Evolutionary conservation across 2,888 invertebrate genomes (phyloP).

Genomic region (Mesorhabditis spiculigera): DNA sequence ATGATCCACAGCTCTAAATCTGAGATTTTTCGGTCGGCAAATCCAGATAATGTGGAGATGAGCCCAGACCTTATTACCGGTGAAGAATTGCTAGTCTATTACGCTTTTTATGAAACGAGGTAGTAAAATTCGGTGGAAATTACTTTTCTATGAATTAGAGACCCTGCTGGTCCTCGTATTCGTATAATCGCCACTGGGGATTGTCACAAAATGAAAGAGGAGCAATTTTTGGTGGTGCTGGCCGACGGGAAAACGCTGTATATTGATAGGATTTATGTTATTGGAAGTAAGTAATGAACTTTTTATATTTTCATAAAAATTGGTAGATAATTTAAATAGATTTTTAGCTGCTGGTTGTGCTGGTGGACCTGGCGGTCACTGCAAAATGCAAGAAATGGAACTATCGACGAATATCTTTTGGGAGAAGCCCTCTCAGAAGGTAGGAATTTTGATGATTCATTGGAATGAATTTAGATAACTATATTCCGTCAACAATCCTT

Average conservation of each 20-base stretch:
- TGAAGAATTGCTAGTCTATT: neutral
- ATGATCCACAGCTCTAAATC: no score
- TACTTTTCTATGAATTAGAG: neutral
- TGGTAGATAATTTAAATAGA: neutral
- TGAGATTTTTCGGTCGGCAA: neutral
- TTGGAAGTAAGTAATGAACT: no score
- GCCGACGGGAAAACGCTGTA: neutral
- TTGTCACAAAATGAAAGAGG: neutral
- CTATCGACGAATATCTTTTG: neutral
- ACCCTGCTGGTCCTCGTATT: neutral
- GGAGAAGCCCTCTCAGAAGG: neutral
- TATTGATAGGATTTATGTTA: no score
- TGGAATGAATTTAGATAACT: neutral
- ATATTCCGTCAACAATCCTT: neutral
- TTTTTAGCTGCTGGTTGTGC: conserved; percentile 4
- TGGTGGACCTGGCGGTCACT: neutral
- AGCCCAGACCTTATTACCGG: neutral
- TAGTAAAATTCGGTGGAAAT: neutral
- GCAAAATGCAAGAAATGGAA: neutral
- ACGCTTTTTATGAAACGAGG: conserved; percentile 4
- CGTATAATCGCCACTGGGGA: neutral
- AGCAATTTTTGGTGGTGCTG: neutral
- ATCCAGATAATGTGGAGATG: neutral
- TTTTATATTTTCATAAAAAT: no score
- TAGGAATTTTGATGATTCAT: neutral